Evolutionary conservation across 2,888 invertebrate species (phyloP).

Genomic region (Charanyca ferruginea): DNA sequence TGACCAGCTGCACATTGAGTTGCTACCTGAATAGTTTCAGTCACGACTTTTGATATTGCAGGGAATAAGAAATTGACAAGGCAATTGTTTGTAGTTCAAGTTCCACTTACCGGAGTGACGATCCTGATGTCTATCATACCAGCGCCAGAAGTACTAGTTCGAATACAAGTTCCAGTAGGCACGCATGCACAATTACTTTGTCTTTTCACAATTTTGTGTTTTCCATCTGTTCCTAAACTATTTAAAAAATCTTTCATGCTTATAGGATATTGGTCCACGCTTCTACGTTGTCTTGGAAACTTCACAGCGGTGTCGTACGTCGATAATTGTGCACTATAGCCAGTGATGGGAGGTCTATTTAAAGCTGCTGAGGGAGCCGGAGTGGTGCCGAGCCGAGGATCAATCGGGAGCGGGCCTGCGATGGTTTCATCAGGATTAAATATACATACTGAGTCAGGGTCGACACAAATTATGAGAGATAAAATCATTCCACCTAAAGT

Average conservation of each 20-base stretch:
- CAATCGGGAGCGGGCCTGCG: conserved; percentile 85
- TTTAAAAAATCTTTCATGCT: conserved; percentile 62
- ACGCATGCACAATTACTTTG: conserved; percentile 85
- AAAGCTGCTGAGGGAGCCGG: conserved; percentile 77
- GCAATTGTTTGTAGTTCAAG: background rate
- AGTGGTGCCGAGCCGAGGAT: conserved; percentile 87
- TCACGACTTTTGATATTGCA: conserved; percentile 17
- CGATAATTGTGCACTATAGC: conserved; percentile 79
- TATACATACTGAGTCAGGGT: conserved; percentile 85
- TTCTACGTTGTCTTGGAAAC: conserved; percentile 84
- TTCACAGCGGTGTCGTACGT: conserved; percentile 79
- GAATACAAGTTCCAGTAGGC: conserved; percentile 80
- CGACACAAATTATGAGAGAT: conserved; percentile 84
- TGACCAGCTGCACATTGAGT: conserved; percentile 82
- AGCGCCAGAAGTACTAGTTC: conserved; percentile 81
- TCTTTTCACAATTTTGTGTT: conserved; percentile 80
- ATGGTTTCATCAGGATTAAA: conserved; percentile 85
- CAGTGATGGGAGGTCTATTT: conserved; percentile 77
- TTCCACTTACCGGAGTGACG: conserved; percentile 89
- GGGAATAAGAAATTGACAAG: background rate
- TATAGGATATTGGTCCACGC: conserved; percentile 47
- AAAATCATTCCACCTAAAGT: conserved; percentile 78
- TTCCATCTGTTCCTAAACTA: conserved; percentile 41
- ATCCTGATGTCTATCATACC: conserved; percentile 92
- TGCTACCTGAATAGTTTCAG: conserved; percentile 56